Evolutionary conservation across 2,113 vertebrate species (phyloP).

Genomic region (Tenebrosternarchus preto): DNA sequence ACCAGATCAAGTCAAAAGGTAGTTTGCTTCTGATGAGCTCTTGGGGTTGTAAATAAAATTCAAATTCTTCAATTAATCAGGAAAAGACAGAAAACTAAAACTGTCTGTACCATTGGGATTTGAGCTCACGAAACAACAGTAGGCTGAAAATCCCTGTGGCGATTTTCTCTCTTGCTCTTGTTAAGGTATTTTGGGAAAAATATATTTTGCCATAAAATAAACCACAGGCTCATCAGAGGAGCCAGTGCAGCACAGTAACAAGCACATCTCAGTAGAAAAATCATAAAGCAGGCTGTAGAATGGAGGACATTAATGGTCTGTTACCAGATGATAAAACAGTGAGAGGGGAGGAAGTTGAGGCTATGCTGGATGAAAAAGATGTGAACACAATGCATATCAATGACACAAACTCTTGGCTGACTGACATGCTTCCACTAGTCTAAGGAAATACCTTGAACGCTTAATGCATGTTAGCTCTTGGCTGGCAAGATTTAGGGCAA

Average conservation of each 20-base stretch:
- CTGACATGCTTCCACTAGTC: slow-evolving; percentile 33
- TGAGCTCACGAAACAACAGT: slow-evolving; percentile 25
- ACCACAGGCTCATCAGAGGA: not conserved
- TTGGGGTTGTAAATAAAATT: slow-evolving; percentile 13
- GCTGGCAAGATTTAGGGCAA: not conserved
- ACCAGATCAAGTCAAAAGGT: slow-evolving; percentile 1
- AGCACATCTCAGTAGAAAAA: slow-evolving; percentile 8
- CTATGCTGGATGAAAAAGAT: slow-evolving; percentile 35
- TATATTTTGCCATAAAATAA: not conserved
- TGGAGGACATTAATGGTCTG: slow-evolving; percentile 42
- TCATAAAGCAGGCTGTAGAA: slow-evolving; percentile 13
- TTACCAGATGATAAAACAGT: slow-evolving; percentile 44
- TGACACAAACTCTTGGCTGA: slow-evolving; percentile 18
- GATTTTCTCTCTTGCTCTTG: slow-evolving; percentile 8
- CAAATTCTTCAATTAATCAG: slow-evolving; percentile 30
- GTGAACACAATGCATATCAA: slow-evolving; percentile 33
- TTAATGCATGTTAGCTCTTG: slow-evolving; percentile 1
- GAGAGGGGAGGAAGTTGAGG: not conserved
- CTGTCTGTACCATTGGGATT: not conserved
- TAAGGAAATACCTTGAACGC: slow-evolving; percentile 13
- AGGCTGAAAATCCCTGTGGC: slow-evolving; percentile 26
- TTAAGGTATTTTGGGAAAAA: not conserved
- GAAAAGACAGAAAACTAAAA: not conserved
- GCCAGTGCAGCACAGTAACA: slow-evolving; percentile 15
- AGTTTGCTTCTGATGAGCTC: not conserved